Evolutionary conservation across 2,888 invertebrate genomes (phyloP).

Genomic region (Nysson spinosus): DNA sequence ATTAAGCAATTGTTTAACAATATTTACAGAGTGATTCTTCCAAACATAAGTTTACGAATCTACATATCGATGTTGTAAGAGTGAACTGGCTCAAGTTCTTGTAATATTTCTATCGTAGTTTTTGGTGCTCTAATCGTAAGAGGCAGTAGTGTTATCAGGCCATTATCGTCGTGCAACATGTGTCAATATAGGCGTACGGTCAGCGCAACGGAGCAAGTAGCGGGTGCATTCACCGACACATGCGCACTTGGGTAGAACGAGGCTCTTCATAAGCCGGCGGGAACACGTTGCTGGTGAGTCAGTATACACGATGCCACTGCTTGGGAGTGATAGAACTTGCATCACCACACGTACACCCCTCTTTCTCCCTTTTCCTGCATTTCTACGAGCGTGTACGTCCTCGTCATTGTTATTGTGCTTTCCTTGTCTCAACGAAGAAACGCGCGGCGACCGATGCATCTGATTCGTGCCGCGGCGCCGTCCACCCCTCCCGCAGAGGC

Average conservation of each 20-base stretch:
- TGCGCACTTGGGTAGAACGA: constrained; percentile 40
- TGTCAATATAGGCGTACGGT: constrained; percentile 46
- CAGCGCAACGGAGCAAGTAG: constrained; percentile 11
- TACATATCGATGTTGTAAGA: no score
- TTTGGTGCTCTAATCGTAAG: no score
- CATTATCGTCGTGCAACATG: constrained; percentile 47
- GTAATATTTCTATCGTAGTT: no score
- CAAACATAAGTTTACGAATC: no score
- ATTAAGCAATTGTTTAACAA: no score
- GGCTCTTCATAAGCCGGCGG: constrained; percentile 55
- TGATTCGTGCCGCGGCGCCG: background rate
- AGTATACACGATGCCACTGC: constrained; percentile 51
- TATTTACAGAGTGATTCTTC: no score
- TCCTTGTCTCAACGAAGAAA: constrained; percentile 7
- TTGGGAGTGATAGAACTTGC: constrained; percentile 52
- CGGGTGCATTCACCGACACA: constrained; percentile 54
- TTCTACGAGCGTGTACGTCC: constrained; percentile 13
- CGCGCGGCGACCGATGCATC: constrained; percentile 30
- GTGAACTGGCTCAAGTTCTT: no score
- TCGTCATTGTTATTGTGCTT: constrained; percentile 16
- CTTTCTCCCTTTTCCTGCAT: constrained; percentile 23
- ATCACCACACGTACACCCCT: constrained; percentile 33
- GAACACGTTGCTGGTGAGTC: constrained; percentile 56
- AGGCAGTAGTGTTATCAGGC: constrained; percentile 33
- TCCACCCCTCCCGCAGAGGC: constrained; percentile 7